Base-by-base conservation (phyloP, 2,797 vertebrate species). In the Yasuhikotakia modesta region DNA sequence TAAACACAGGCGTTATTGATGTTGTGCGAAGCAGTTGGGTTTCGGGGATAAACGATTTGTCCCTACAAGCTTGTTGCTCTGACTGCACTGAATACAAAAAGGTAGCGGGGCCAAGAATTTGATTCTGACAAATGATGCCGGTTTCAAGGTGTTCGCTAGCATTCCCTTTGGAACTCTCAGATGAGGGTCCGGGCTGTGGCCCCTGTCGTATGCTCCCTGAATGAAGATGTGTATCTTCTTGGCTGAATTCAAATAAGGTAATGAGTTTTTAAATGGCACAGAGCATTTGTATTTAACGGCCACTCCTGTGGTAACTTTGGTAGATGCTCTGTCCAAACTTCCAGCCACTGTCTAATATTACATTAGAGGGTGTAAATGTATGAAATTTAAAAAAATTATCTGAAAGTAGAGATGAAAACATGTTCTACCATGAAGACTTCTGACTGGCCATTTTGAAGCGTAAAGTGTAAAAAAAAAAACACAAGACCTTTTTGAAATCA, bases 111-210 rank as follows among this genome's bases (percentile, higher is more conserved):
- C 78, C 76, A 35, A 53, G 27, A 69, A 70, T 66, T 64, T 80
- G 79, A 92, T 84, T 90, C 85, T 89, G 85, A 89, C 81, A 87
- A 88, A 90, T 89, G 48, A 90, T 82, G 16, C 70, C 78, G n/a
- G 19, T 57, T 76, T 70, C 39, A 52, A 85, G 77, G 79, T 80
- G 72, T 73, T 74, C 11, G 43, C 13, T 11, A 1, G 19, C 67
- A 50, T 30, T 53, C n/a, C 0, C 19, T 45, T 80, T 85, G 81
- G 73, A 67, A 65, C 83, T 73, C 61, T 75, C 22, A 27, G 32
- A 66, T 53, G 35, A 52, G 17, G 35, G 57, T 27, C 60, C 67
- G 0, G 14, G 5, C 50, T 52, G 8, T 19, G 60, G 50, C 27
- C 73, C 53, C 22, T 55, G 35, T 22, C 52, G 24, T 53, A 55